A percentile compares a stretch with the other conserved stretches of the same genome.
Conservation (phyloP, 2,113 vertebrate genomes). For the Diphyllodes magnificus region DNA sequence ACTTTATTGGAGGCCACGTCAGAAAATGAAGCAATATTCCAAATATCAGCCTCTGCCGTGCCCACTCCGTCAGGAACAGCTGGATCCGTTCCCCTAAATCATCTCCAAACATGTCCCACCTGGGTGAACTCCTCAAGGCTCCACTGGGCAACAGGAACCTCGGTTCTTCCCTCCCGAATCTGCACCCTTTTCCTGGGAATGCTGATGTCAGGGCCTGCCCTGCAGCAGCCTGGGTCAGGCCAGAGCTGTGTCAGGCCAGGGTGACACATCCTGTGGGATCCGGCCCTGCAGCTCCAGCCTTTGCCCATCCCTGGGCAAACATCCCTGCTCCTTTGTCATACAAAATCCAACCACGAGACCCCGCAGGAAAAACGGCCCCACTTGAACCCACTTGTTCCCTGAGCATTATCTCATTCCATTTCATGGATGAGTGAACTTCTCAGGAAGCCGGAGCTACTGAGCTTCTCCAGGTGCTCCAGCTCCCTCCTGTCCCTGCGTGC, state of each 20-base stretch:
- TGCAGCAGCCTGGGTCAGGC: not conserved
- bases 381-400: not conserved
- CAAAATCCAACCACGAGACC: not conserved
- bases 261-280: not conserved
- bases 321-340: not conserved
- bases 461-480: not conserved
- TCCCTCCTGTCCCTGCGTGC: not conserved
- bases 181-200: not conserved
- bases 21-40: not conserved
- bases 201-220: not conserved
- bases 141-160: not conserved
- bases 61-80: not conserved
- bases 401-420: not conserved
- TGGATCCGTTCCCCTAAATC: not conserved
- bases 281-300: not conserved
- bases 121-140: not conserved
- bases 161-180: accelerated
- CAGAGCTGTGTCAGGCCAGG: not conserved
- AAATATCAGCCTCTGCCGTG: not conserved
- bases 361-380: not conserved
- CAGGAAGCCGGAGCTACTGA: not conserved
- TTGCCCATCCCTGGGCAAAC: not conserved
- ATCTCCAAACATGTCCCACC: accelerated
- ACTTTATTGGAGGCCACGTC: not conserved
- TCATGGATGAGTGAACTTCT: not conserved